A percentile compares a stretch with the other conserved stretches of the same genome.
These are phyloP conservation scores for Eupithecia subumbrata DNA, from an alignment of 2,888 invertebrate genomes.

Conservation along the genomic window DNA sequence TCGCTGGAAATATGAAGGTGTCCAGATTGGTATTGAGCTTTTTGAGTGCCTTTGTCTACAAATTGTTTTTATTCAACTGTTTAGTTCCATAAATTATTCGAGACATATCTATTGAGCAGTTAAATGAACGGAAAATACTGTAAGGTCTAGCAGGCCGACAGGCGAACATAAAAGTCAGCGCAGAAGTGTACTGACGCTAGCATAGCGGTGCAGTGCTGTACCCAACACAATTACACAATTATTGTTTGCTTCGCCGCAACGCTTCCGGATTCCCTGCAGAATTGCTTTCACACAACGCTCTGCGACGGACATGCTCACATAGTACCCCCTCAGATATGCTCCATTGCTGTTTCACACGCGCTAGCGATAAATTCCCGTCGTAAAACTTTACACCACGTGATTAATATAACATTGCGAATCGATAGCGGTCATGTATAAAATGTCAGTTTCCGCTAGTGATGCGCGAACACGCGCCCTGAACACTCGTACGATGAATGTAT, in stretches of 20 bases:
- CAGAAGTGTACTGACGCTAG: constrained; percentile 10
- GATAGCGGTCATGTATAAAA: constrained; percentile 47
- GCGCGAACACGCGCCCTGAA: constrained; percentile 47
- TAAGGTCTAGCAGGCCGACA: background rate
- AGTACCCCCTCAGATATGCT: constrained; percentile 30
- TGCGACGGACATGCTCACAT: constrained; percentile 48
- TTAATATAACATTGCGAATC: constrained; percentile 48
- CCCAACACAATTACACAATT: constrained; percentile 76
- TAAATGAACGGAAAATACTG: background rate
- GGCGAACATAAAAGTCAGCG: constrained; percentile 14
- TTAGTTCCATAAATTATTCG: background rate
- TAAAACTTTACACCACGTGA: constrained; percentile 48
- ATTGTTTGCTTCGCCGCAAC: constrained; percentile 59
- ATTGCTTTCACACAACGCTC: constrained; percentile 59
- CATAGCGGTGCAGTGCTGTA: constrained; percentile 41
- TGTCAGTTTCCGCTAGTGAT: constrained; percentile 53
- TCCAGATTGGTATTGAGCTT: constrained; percentile 21
- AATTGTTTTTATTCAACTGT: background rate
- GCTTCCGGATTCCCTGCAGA: constrained; percentile 78
- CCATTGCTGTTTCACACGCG: constrained; percentile 41
- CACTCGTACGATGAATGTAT: constrained; percentile 40
- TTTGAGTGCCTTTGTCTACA: background rate
- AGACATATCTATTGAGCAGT: background rate
- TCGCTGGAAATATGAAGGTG: constrained; percentile 37
- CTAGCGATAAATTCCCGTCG: constrained; percentile 46